Evolutionary conservation across 2,888 invertebrate genomes (phyloP).

Genomic region (Slavum lentiscoides): DNA sequence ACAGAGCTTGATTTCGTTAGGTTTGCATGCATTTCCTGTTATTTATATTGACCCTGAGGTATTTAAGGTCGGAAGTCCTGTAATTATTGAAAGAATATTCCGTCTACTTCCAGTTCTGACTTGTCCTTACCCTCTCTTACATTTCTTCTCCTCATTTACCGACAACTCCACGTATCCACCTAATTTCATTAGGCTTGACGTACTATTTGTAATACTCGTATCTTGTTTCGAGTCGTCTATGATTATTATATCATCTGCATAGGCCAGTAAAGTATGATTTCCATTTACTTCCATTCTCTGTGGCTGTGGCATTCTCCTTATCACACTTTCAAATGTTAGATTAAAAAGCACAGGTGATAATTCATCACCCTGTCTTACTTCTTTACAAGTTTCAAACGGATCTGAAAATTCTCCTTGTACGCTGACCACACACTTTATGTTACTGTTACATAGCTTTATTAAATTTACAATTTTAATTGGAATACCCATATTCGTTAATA

Average conservation of each 20-base stretch:
- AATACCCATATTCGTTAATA: background rate
- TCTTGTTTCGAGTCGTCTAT: background rate
- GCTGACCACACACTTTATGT: slow-evolving; percentile 4
- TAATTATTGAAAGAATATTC: background rate
- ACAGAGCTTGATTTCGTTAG: background rate
- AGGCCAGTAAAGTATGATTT: no score
- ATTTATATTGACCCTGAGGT: background rate
- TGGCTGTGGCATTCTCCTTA: no score
- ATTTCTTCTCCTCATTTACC: background rate
- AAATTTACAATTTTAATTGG: slow-evolving; percentile 18
- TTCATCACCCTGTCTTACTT: no score
- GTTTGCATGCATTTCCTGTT: background rate
- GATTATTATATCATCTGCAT: background rate
- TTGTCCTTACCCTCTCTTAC: background rate
- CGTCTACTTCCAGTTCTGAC: background rate
- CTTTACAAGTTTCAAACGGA: background rate
- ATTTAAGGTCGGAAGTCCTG: background rate
- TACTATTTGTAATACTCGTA: background rate
- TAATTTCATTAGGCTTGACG: background rate
- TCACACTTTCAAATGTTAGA: no score
- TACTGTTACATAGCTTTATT: slow-evolving; percentile 15
- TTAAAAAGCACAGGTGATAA: no score
- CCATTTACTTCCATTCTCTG: no score
- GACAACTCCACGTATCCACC: background rate
- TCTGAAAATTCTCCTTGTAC: background rate